Percentiles rank a stretch among this genome's conserved stretches.
Conservation (phyloP, 2,797 vertebrate species). For the Epinephelus malabaricus region DNA sequence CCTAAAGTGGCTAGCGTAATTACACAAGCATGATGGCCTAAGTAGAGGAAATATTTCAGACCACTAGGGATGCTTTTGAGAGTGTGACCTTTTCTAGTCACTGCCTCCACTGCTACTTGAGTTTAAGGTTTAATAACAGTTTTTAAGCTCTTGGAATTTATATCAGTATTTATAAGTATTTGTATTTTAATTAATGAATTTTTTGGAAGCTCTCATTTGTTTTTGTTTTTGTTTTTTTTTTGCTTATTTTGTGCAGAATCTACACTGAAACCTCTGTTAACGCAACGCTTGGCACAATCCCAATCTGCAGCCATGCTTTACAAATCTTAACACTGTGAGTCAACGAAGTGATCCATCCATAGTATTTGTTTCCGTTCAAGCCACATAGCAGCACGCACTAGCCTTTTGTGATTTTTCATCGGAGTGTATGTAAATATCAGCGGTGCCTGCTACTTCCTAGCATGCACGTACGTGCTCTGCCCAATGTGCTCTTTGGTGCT, state of each 20-base stretch:
- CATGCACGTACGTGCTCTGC: slow-evolving; percentile 54
- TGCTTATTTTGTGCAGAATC: background rate
- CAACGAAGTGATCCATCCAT: background rate
- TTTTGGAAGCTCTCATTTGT: background rate
- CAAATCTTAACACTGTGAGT: slow-evolving; percentile 1
- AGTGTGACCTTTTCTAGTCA: slow-evolving; percentile 54
- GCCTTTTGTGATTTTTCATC: slow-evolving; percentile 44
- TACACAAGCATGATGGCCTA: slow-evolving; percentile 47
- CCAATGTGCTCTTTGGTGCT: slow-evolving; percentile 50
- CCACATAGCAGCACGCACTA: slow-evolving; percentile 22
- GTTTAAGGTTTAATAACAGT: slow-evolving; percentile 45
- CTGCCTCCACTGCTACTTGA: slow-evolving; percentile 32
- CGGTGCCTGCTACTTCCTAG: slow-evolving; percentile 38
- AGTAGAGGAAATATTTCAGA: slow-evolving; percentile 66
- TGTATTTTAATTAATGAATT: slow-evolving; percentile 5
- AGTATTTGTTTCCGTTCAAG: slow-evolving; percentile 26
- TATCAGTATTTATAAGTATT: background rate
- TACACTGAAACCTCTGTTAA: background rate
- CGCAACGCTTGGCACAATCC: background rate
- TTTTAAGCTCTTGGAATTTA: slow-evolving; percentile 37
- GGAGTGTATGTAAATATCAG: slow-evolving; percentile 54
- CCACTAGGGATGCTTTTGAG: slow-evolving; percentile 60
- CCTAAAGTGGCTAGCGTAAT: slow-evolving; percentile 57
- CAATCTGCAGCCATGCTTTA: background rate
- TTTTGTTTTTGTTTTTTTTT: background rate